Base-by-base conservation (phyloP, 2,888 invertebrate species). In the Arrhopalites spinosus region DNA sequence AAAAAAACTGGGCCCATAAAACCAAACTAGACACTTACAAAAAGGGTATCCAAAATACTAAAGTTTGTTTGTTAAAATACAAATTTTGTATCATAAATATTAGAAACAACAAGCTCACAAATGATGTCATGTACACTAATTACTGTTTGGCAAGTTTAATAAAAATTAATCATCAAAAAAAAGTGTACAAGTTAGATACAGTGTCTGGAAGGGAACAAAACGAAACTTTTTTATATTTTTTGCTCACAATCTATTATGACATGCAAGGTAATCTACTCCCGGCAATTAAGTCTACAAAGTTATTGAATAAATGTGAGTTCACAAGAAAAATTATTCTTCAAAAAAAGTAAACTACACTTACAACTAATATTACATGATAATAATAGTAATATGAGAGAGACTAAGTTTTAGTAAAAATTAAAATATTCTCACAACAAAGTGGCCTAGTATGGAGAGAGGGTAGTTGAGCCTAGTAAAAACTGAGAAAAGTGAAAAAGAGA, bases 131-230 rank as follows among this genome's bases (percentile, higher is more conserved):
- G 36, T 11, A 3, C 3, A 36, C 5, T 36, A 36, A 36, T 36
- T 36, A 36, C 11, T 36, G 11, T 36, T 36, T 11, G 20, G 11
- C 23, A 59, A 13, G 7, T 5, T 17, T 20, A 20, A 53, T 36
- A 59, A 59, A 59, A 59, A 59, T 25, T 20, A 59, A 59, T 53
- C 53, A 20, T 20, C 53, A 17, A 53, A 53, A 53, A 20, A 25
- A 20, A 59, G 2, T 20, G 20, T 20, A 20, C 2, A 20, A 59
- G 25, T 8, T 23, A n/a, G 20, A 2, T 8, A 13, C 59, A 25
- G n/a, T 20, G 23, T 59, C 20, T 59, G 20, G 53, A 20, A 17
- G 11, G 3, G 36, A 36, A 36, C 36, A 36, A n/a, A n/a, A n/a
- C n/a, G n/a, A n/a, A n/a, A 53, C 36, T 36, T 36, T 36, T 36